Conservation (phyloP, 2,797 vertebrate genomes). For the Enteromius radiatus region DNA sequence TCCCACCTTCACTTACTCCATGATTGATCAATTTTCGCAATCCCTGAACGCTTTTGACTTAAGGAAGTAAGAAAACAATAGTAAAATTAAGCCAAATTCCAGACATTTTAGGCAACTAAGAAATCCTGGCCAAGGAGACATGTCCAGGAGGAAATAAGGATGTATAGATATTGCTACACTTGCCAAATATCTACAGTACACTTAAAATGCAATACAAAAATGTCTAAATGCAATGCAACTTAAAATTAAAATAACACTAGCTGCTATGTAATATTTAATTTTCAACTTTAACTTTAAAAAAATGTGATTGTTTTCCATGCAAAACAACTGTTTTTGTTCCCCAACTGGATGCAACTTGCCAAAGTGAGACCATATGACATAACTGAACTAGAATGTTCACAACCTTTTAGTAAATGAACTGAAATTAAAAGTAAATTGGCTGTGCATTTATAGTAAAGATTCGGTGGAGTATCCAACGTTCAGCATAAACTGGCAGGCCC, state of each 20-base stretch:
- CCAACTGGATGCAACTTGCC: background rate
- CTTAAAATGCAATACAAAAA: background rate
- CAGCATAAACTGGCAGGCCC: background rate
- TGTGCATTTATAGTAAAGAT: background rate
- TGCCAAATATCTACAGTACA: background rate
- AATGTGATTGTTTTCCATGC: background rate
- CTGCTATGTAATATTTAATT: background rate
- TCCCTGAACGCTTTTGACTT: background rate
- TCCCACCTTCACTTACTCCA: background rate
- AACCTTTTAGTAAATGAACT: background rate
- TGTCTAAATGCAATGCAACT: background rate
- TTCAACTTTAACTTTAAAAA: background rate
- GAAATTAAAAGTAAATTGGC: background rate
- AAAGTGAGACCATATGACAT: background rate
- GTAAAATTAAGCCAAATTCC: background rate
- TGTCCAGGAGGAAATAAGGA: background rate
- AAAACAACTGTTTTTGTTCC: background rate
- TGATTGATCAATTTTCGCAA: background rate
- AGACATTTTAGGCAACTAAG: background rate
- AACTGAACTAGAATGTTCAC: background rate
- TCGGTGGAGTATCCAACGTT: background rate
- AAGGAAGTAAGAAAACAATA: background rate
- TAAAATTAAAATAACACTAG: background rate
- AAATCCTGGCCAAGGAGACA: background rate
- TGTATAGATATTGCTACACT: background rate